A percentile compares a stretch with the other conserved stretches of the same genome.
phyloP scores from a whole-genome alignment of 2,888 invertebrate species.

The Pammene fasciana region DNA sequence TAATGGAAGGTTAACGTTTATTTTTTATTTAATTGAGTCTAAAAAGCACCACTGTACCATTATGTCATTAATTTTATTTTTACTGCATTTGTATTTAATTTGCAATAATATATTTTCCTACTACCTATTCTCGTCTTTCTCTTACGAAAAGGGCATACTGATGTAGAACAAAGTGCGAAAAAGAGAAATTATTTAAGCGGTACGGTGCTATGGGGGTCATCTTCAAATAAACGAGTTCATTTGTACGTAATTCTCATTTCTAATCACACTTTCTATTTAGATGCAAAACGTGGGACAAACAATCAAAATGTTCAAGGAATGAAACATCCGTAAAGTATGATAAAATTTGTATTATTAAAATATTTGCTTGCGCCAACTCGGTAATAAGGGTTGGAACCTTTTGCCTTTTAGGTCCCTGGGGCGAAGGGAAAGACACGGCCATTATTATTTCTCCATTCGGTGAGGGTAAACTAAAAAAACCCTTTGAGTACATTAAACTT shows the following conservation, averaged over 20 bases:
- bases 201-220: background rate
- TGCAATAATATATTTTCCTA: too few species aligned
- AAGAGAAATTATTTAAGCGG: background rate
- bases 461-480: slow-evolving; percentile 41
- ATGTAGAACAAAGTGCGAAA: background rate
- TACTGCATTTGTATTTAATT: too few species aligned
- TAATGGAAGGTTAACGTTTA: too few species aligned
- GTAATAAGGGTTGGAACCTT: slow-evolving; percentile 45
- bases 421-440: slow-evolving; percentile 40
- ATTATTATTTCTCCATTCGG: slow-evolving; percentile 46
- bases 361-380: slow-evolving; percentile 43
- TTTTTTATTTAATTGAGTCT: too few species aligned
- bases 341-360: slow-evolving; percentile 42
- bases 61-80: too few species aligned
- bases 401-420: slow-evolving; percentile 44
- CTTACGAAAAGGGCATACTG: too few species aligned
- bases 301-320: slow-evolving; percentile 23
- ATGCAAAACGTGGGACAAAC: slow-evolving; percentile 13
- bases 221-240: background rate
- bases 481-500: slow-evolving; percentile 44
- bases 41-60: too few species aligned
- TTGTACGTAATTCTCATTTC: slow-evolving; percentile 5
- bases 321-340: slow-evolving; percentile 29
- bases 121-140: too few species aligned
- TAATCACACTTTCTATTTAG: slow-evolving; percentile 14